Base-by-base conservation (phyloP, 2,888 invertebrate species). In the Mythimna pallens region DNA sequence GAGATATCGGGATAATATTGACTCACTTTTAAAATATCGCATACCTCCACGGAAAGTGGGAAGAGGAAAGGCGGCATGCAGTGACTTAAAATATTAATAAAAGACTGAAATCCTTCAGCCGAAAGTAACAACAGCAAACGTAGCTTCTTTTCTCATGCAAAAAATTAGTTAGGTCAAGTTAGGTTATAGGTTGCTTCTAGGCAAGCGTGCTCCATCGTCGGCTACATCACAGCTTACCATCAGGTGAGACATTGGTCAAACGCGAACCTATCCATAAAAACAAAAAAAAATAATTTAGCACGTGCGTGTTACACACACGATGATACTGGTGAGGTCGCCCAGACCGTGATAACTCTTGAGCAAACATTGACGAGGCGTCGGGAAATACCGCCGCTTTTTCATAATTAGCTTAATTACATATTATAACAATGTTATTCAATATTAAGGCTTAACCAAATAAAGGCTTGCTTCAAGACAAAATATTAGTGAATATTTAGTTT, bases 361-460 rank as follows among this genome's bases (percentile, higher is more conserved):
- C 52, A 76, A 76, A 77, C 34, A 63, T 14, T 58, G 64, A 72
- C 70, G 66, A 12, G n/a, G 40, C 22, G 20, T 47, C 52, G 50
- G n/a, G 43, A 58, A 68, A 22, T 54, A 55, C 65, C 40, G 14
- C 6, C 20, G 8, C 12, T 30, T 9, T 17, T 20, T 54, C 17
- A 20, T 34, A 57, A 57, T 55, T 40, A 66, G 20, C 47, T 76
- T 65, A 22, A 61, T 61, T 75, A 55, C 54, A 76, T 52, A 62
- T 76, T 52, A 62, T 76, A 12, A 52, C 34, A 55, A 67, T 43
- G 9, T 34, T 65, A 36, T 62, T 25, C 17, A 63, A 54, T 14
- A 55, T 66, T 50, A 30, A 9, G 62, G 61, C 22, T 76, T 2
- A 4, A 20, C 8, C 20, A 57, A 73, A 62, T 52, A 52, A n/a